A percentile compares a stretch with the other conserved stretches of the same genome.
Evolutionary conservation across 92 coral and sea anemone genomes (phyloP).

Genomic region (Epizoanthus fatuus): DNA sequence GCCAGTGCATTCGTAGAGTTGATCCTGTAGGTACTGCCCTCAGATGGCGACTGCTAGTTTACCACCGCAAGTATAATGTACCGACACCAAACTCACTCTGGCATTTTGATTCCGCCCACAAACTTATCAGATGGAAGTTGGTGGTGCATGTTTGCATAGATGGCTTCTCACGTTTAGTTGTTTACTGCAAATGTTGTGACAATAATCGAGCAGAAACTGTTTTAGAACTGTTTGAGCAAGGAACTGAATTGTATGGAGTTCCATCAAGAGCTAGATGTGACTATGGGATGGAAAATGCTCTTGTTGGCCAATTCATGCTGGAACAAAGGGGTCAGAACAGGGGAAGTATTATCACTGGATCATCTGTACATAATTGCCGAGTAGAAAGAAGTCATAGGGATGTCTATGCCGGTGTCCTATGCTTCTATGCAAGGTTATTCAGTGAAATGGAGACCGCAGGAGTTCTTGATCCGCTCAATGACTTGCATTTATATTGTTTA

Average conservation of each 20-base stretch:
- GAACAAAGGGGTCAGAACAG: constrained; percentile 63
- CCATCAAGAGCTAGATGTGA: constrained; percentile 67
- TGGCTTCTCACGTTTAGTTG: constrained; percentile 68
- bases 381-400: constrained; percentile 74
- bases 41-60: constrained; percentile 67
- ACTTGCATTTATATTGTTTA: constrained; percentile 71
- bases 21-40: constrained; percentile 75
- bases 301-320: constrained; percentile 73
- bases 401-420: constrained; percentile 70
- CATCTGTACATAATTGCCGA: constrained; percentile 75
- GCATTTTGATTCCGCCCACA: constrained; percentile 77
- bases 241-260: constrained; percentile 56
- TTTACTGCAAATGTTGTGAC: constrained; percentile 63
- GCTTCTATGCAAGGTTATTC: constrained; percentile 70
- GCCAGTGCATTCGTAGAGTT: constrained; percentile 54
- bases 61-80: constrained; percentile 73
- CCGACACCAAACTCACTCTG: constrained; percentile 78
- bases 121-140: constrained; percentile 73
- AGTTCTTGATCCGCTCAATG: constrained; percentile 71
- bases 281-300: constrained; percentile 75
- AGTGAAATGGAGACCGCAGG: constrained; percentile 60
- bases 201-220: constrained; percentile 78
- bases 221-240: constrained; percentile 50
- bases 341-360: constrained; percentile 80
- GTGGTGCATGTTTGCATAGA: constrained; percentile 74